A percentile compares a stretch with the other conserved stretches of the same genome.
Evolutionary conservation across 2,888 invertebrate species (phyloP).

Genomic region (Lasiommata megera): DNA sequence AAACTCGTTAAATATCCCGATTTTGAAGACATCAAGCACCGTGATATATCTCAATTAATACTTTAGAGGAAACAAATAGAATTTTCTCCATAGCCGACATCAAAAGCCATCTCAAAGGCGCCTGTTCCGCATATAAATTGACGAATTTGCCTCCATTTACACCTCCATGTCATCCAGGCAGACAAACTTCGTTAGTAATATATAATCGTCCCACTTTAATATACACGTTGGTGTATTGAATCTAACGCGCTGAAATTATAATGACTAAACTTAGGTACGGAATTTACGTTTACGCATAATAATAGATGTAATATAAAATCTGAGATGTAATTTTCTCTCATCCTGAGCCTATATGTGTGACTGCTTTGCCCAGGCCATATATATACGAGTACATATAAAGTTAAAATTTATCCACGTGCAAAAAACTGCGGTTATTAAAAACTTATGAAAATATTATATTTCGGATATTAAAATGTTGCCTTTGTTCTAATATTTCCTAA

Average conservation of each 20-base stretch:
- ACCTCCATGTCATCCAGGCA: slow-evolving; percentile 64
- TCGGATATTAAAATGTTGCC: too few relatives aligned
- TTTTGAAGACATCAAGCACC: slow-evolving; percentile 8
- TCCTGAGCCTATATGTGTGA: too few relatives aligned
- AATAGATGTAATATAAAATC: too few relatives aligned
- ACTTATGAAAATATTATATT: too few relatives aligned
- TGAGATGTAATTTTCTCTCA: too few relatives aligned
- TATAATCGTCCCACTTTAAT: slow-evolving; percentile 63
- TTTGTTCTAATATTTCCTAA: too few relatives aligned
- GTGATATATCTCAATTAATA: slow-evolving; percentile 34
- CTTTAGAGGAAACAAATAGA: slow-evolving; percentile 40
- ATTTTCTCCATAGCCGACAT: slow-evolving; percentile 51
- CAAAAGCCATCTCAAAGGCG: slow-evolving; percentile 69
- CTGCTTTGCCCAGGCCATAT: too few relatives aligned
- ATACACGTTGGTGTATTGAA: slow-evolving; percentile 48
- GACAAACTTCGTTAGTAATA: slow-evolving; percentile 62
- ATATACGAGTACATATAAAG: too few relatives aligned
- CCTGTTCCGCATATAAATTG: slow-evolving; percentile 79
- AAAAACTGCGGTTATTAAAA: too few relatives aligned
- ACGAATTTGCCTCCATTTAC: slow-evolving; percentile 78
- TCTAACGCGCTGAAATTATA: slow-evolving; percentile 24
- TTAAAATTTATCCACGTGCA: too few relatives aligned
- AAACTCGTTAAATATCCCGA: neutral
- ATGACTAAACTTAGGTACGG: neutral
- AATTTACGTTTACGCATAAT: neutral